Evolutionary conservation across 2,113 vertebrate species (phyloP).

Genomic region (Maccullochella peelii): DNA sequence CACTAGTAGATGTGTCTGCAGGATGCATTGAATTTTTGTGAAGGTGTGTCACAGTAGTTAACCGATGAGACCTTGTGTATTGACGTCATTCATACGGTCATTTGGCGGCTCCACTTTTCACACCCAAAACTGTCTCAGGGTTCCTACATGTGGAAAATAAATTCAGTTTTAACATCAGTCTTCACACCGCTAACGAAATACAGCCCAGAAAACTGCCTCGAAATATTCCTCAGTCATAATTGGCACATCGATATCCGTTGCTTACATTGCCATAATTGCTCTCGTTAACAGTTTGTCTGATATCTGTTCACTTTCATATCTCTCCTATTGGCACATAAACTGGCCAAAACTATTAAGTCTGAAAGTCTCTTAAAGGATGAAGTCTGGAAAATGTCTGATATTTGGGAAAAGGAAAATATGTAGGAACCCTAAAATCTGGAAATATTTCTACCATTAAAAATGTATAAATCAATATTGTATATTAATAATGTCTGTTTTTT

Average conservation of each 20-base stretch:
- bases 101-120: slow-evolving; percentile 55
- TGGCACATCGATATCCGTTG: not conserved
- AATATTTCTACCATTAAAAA: slow-evolving; percentile 65
- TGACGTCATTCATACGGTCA: slow-evolving; percentile 44
- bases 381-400: slow-evolving; percentile 16
- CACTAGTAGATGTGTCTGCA: slow-evolving; percentile 65
- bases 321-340: slow-evolving; percentile 20
- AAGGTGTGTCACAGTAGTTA: slow-evolving; percentile 75
- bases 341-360: not conserved
- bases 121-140: slow-evolving; percentile 70
- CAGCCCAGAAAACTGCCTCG: not conserved
- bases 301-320: not conserved
- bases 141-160: slow-evolving; percentile 68
- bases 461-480: slow-evolving; percentile 77
- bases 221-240: slow-evolving; percentile 1
- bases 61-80: slow-evolving; percentile 60
- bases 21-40: slow-evolving; percentile 70
- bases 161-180: slow-evolving; percentile 29
- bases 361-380: slow-evolving; percentile 6
- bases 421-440: slow-evolving; percentile 74
- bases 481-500: slow-evolving; percentile 70
- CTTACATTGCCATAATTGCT: not conserved
- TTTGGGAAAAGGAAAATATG: slow-evolving; percentile 43
- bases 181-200: not conserved
- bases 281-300: slow-evolving; percentile 2